Base-by-base conservation (phyloP, 2,113 vertebrate species). In the Toxostoma redivivum region DNA sequence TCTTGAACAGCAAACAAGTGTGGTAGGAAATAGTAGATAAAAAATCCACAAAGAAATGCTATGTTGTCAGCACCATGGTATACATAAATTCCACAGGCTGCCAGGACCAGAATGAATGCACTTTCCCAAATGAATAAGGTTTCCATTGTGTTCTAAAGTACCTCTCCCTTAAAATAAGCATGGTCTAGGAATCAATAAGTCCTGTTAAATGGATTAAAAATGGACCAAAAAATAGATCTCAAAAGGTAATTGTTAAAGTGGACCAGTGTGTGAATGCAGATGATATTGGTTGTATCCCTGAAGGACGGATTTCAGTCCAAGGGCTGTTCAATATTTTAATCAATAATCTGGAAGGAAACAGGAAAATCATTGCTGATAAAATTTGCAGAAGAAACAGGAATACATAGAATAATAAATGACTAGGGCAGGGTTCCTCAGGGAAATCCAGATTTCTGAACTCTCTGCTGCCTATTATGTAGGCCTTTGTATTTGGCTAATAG, bases 201-300 rank as follows among this genome's bases (percentile, higher is more conserved):
- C 44, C 56, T 64, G 48, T 74, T 95, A 96, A 97, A 95, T 86
- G 81, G 88, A 96, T 96, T 95, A 95, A 93, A 95, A 95, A 96
- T 91, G 71, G 51, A 90, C 38, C 13, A 94, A 92, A 95, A 93
- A 70, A 44, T 71, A 80, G 85, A 93, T 95, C 56, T 83, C 74
- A 86, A 62, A 90, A 70, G 8, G 16, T 88, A 92, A 95, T 93
- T 86, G 23, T 86, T 83, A 44, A 83, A 93, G 74, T 28, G 64
- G 37, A 38, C 23, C 44, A 56, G 18, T 27, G 44, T 88, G 51
- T 83, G 94, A 96, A 95, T 78, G 40, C 40, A 93, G 54, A 93
- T 90, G 14, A 84, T 95, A 88, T 81, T 61, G 88, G 60, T 33
- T 47, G 4, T 25, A 67, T 88, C 81, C 71, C 82, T 66, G 30